Base-by-base conservation (phyloP, 2,113 vertebrate species). In the Anarhynchus alexandrinus region DNA sequence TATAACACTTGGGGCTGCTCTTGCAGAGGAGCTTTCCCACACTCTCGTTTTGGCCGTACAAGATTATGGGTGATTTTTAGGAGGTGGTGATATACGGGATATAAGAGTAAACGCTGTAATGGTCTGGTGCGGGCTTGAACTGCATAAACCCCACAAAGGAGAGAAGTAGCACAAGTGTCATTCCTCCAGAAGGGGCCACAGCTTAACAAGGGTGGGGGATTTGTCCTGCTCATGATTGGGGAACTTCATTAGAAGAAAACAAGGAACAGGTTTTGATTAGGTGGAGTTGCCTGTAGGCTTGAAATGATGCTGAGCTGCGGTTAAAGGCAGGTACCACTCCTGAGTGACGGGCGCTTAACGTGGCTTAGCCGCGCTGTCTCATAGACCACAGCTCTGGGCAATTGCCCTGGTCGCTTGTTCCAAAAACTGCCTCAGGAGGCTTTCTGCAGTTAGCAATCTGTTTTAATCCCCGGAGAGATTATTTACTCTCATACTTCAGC, bases 391-490 rank as follows among this genome's bases (percentile, higher is more conserved):
- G 42, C 67, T 83, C 51, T 19, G 4, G 71, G 88, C 43, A 86
- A 32, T 43, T 67, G 84, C 29, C 40, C 83, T 82, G 73, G 52
- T 67, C 5, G 13, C 70, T 85, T 90, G 90, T 87, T 78, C 92
- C 90, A 47, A 62, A 58, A 93, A 90, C 78, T 77, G 84, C 58
- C 66, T 88, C 0, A 0, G 54, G 84, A 94, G 70, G 54, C 62
- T 94, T 80, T 88, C 82, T 86, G 82, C 87, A 90, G 82, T 88
- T 94, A 91, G 58, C 84, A 91, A 92, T 85, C 96, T 95, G 93
- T 72, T 94, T 88, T 90, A 87, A 88, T 93, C 93, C 87, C 71
- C 43, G 18, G 54, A 69, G 90, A 88, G 70, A 80, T 94, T 88
- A 95, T 95, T 97, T 87, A 47, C 66, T 88, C 54, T 94, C 57